A percentile compares a stretch with the other conserved stretches of the same genome.
Conservation (phyloP, 1,140 invertebrate genomes). For the Mactra quadrangularis region DNA sequence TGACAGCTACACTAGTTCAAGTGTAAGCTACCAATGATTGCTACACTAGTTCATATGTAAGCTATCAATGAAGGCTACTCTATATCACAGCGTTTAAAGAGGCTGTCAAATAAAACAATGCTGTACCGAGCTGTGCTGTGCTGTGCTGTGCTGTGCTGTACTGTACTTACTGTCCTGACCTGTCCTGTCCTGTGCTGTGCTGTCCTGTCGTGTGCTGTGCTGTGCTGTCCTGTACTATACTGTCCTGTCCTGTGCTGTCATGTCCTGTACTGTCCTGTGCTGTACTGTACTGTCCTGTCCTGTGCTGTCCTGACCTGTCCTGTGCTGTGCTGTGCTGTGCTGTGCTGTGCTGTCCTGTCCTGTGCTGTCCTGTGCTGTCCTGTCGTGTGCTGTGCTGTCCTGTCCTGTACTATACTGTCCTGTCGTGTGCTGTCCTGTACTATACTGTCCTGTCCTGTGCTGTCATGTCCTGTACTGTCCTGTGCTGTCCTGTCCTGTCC, state of each 20-base stretch:
- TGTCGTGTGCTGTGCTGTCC: background rate
- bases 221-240: constrained; percentile 32
- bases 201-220: constrained; percentile 34
- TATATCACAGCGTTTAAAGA: too few relatives aligned
- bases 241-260: background rate
- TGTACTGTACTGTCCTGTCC: constrained; percentile 24
- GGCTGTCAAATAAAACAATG: too few relatives aligned
- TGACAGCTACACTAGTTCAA: too few relatives aligned
- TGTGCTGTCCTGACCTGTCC: background rate
- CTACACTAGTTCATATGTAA: too few relatives aligned
- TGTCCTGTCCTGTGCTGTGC: constrained; percentile 28
- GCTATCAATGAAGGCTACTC: too few relatives aligned
- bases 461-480: too few relatives aligned
- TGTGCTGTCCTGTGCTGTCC: constrained; percentile 31
- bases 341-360: constrained; percentile 48
- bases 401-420: constrained; percentile 42
- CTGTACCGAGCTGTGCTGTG: constrained; percentile 44
- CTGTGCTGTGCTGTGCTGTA: constrained; percentile 45
- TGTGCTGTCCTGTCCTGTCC: constrained; percentile 23
- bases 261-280: background rate
- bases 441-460: constrained; percentile 41
- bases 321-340: constrained; percentile 28
- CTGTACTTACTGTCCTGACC: constrained; percentile 22
- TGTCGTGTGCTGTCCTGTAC: constrained; percentile 38
- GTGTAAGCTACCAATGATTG: too few relatives aligned